These are phyloP conservation scores for Hepsetus odoe DNA, from an alignment of 2,113 vertebrate genomes.

Conservation along the genomic window DNA sequence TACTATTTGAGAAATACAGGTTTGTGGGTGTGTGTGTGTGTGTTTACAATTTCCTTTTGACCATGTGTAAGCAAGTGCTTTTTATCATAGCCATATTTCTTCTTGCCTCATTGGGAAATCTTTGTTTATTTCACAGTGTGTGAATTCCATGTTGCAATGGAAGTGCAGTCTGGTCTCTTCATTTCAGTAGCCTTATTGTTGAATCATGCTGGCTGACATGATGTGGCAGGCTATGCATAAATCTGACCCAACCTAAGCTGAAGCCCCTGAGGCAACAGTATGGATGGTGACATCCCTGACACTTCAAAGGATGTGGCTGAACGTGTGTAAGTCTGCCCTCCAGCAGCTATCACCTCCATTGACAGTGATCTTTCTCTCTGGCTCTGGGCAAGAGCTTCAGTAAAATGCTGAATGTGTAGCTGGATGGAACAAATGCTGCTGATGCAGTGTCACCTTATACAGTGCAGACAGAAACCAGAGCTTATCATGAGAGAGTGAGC, in stretches of 20 bases:
- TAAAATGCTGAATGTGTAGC: conserved; percentile 61
- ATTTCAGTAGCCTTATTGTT: neutral
- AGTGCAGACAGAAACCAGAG: conserved; percentile 54
- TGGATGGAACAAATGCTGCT: conserved; percentile 51
- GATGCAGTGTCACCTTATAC: conserved; percentile 55
- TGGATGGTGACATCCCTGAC: neutral
- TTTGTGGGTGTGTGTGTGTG: neutral
- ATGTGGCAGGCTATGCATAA: neutral
- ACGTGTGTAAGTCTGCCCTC: conserved; percentile 27
- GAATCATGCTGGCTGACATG: neutral
- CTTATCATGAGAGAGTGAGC: conserved; percentile 49
- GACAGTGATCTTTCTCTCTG: conserved; percentile 35
- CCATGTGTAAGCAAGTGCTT: neutral
- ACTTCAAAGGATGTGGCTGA: conserved; percentile 39
- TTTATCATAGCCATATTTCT: neutral
- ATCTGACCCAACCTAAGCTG: neutral
- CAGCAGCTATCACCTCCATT: conserved; percentile 34
- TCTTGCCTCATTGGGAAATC: neutral
- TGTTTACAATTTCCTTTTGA: neutral
- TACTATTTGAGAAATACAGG: no score
- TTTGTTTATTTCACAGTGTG: neutral
- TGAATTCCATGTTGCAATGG: neutral
- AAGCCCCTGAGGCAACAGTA: conserved; percentile 4
- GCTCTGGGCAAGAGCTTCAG: conserved; percentile 38
- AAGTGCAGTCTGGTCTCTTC: neutral